Conservation (phyloP, 2,888 invertebrate genomes). For the Ditula angustiorana region DNA sequence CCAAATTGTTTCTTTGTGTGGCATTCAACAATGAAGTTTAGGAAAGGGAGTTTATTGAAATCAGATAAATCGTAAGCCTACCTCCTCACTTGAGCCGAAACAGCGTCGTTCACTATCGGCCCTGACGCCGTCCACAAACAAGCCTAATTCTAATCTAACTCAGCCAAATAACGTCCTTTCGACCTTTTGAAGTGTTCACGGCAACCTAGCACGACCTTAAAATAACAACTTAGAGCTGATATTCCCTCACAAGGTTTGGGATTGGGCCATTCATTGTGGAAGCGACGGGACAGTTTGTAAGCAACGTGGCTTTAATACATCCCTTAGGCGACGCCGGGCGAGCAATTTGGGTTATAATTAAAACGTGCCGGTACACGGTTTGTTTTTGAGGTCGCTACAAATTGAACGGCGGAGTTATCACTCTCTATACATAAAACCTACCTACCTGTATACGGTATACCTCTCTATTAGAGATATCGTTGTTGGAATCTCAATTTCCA, state of each 20-base stretch:
- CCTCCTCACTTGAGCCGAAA: slow-evolving; percentile 1
- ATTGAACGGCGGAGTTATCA: slow-evolving; percentile 4
- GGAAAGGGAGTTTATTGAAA: slow-evolving; percentile 2
- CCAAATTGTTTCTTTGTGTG: neutral
- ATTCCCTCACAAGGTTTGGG: neutral
- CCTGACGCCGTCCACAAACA: slow-evolving; percentile 24
- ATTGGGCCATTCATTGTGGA: slow-evolving; percentile 15
- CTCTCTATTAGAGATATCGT: no score
- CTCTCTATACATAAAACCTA: neutral
- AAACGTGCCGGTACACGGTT: slow-evolving; percentile 15
- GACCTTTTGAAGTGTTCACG: slow-evolving; percentile 8
- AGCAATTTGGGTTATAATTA: slow-evolving; percentile 25
- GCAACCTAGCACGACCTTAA: slow-evolving; percentile 1
- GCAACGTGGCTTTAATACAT: slow-evolving; percentile 24
- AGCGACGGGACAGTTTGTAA: slow-evolving; percentile 17
- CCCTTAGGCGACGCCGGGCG: slow-evolving; percentile 13
- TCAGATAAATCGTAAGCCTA: neutral
- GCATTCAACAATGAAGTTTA: neutral
- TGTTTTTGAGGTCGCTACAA: slow-evolving; percentile 14
- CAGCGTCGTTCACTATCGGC: slow-evolving; percentile 11
- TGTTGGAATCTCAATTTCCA: no score
- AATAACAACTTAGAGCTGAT: neutral
- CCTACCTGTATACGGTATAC: no score
- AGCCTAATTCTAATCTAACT: slow-evolving; percentile 33
- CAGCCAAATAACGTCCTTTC: slow-evolving; percentile 20